These are phyloP conservation scores for Ips nitidus DNA, from an alignment of 1,140 invertebrate genomes.

Conservation along the genomic window DNA sequence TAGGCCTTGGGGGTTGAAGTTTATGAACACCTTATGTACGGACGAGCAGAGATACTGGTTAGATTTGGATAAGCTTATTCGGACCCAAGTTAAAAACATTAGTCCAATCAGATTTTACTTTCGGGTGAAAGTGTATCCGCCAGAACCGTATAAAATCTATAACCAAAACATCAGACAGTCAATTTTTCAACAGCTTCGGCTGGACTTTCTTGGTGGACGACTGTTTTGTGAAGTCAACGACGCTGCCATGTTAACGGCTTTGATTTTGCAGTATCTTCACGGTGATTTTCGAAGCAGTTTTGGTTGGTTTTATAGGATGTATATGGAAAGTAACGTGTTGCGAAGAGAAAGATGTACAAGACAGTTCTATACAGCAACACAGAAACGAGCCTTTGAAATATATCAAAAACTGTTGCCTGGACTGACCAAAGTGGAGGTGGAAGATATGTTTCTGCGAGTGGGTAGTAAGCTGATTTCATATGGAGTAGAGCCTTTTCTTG, in stretches of 20 bases:
- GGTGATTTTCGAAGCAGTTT: slow-evolving; percentile 13
- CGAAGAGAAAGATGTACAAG: slow-evolving; percentile 18
- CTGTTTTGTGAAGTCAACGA: slow-evolving; percentile 29
- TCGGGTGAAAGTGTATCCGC: slow-evolving; percentile 34
- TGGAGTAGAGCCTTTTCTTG: slow-evolving; percentile 32
- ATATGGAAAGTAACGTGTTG: slow-evolving; percentile 28
- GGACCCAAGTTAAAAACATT: slow-evolving; percentile 25
- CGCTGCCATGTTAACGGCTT: slow-evolving; percentile 22
- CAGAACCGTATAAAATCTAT: slow-evolving; percentile 31
- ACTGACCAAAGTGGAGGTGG: slow-evolving; percentile 13
- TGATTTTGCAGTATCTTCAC: slow-evolving; percentile 31
- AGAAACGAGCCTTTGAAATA: slow-evolving; percentile 33
- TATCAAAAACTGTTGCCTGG: slow-evolving; percentile 28
- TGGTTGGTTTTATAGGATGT: slow-evolving; percentile 8
- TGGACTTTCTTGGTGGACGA: slow-evolving; percentile 30
- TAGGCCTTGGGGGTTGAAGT: slow-evolving; percentile 30
- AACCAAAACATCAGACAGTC: slow-evolving; percentile 14
- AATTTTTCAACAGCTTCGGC: slow-evolving; percentile 32
- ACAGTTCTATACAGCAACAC: slow-evolving; percentile 10
- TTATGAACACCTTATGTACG: slow-evolving; percentile 15
- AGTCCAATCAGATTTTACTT: slow-evolving; percentile 28
- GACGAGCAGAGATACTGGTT: slow-evolving; percentile 34
- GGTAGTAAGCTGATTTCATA: slow-evolving; percentile 33
- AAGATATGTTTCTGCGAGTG: slow-evolving; percentile 33
- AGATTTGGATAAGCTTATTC: slow-evolving; percentile 30